A percentile compares a stretch with the other conserved stretches of the same genome.
Evolutionary conservation across 2,888 invertebrate species (phyloP).

Genomic region (Gymnosoma rotundatum): DNA sequence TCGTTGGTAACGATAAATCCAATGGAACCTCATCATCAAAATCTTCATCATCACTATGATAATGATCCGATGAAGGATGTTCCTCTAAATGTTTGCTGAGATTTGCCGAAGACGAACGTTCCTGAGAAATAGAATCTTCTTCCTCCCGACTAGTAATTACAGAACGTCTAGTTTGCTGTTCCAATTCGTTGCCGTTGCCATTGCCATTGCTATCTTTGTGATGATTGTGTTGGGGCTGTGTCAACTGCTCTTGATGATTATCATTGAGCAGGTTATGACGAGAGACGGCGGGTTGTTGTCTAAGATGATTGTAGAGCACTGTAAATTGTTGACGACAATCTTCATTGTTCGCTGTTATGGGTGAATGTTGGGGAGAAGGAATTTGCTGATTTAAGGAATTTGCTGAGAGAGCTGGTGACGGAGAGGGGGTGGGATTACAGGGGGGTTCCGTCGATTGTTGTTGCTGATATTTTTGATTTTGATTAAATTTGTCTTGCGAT

Average conservation of each 20-base stretch:
- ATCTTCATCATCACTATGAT: conserved; percentile 75
- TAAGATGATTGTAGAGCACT: conserved; percentile 81
- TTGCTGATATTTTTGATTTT: conserved; percentile 27
- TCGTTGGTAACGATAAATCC: conserved; percentile 87
- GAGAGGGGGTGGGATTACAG: conserved; percentile 53
- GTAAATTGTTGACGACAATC: conserved; percentile 78
- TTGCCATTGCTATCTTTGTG: conserved; percentile 48
- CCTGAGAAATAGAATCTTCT: conserved; percentile 66
- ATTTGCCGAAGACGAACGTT: conserved; percentile 48
- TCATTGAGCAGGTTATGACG: conserved; percentile 31
- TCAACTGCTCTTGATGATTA: conserved; percentile 19
- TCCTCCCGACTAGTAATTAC: conserved; percentile 74
- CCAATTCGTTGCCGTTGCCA: conserved; percentile 67
- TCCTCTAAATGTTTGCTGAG: conserved; percentile 55
- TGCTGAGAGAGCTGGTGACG: conserved; percentile 60
- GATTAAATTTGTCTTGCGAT: conserved; percentile 1
- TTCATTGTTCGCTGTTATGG: conserved; percentile 42
- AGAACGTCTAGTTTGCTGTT: conserved; percentile 73
- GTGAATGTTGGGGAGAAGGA: conserved; percentile 46
- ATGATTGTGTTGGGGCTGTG: conserved; percentile 28
- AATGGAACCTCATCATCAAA: conserved; percentile 87
- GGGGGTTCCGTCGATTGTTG: conserved; percentile 18
- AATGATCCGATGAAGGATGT: conserved; percentile 72
- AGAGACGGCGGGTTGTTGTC: conserved; percentile 73
- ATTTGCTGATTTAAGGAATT: conserved; percentile 53